A percentile compares a stretch with the other conserved stretches of the same genome.
phyloP scores from a whole-genome alignment of 2,113 vertebrate genomes.

The Toxostoma redivivum region DNA sequence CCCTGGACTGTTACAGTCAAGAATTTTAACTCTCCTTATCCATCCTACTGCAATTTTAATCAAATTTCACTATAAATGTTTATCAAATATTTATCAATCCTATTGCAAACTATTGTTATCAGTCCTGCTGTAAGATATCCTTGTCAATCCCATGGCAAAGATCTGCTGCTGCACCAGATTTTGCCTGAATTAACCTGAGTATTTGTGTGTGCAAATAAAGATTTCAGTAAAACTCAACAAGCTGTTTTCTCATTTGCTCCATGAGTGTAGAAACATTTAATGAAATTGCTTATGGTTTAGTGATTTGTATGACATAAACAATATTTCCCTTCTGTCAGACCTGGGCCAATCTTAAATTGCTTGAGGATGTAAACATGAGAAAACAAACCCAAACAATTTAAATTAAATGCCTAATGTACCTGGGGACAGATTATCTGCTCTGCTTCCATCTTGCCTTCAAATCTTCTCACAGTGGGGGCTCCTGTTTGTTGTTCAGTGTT shows the following conservation, averaged over 20 bases:
- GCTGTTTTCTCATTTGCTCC: constrained; percentile 38
- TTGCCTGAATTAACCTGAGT: background rate
- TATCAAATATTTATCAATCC: background rate
- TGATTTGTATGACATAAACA: constrained; percentile 22
- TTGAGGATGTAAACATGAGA: background rate
- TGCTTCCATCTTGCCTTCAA: background rate
- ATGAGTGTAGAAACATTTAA: background rate
- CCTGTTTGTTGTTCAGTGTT: background rate
- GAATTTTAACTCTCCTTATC: background rate
- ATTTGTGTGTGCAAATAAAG: background rate
- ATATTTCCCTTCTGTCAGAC: constrained; percentile 39
- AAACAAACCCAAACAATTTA: constrained; percentile 14
- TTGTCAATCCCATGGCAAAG: background rate
- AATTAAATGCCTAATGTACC: constrained; percentile 29
- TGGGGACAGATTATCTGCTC: constrained; percentile 29
- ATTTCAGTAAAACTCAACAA: background rate
- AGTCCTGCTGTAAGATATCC: too few species aligned
- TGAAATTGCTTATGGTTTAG: constrained; percentile 49
- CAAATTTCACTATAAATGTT: too few species aligned
- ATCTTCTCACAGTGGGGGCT: background rate
- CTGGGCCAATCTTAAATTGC: constrained; percentile 12
- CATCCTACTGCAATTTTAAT: background rate
- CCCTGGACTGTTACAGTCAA: background rate
- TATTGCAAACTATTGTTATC: background rate
- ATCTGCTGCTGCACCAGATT: background rate